These are phyloP conservation scores for Macroramphosus scolopax DNA, from an alignment of 2,797 vertebrate species.

Conservation along the genomic window DNA sequence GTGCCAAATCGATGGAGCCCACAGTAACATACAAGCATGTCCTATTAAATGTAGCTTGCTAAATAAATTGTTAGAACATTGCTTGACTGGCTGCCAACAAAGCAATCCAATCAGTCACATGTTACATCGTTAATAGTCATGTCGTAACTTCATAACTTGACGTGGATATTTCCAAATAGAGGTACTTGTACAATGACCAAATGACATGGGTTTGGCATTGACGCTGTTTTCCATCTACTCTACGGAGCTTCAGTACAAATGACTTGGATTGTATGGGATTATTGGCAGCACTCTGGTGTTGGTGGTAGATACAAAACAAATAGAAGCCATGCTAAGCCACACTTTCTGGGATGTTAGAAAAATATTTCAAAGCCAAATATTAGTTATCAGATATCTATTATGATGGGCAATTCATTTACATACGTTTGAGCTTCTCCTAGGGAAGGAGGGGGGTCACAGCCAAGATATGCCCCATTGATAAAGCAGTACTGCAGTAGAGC, in stretches of 20 bases:
- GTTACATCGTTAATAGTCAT: not conserved
- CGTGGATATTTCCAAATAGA: too few relatives aligned
- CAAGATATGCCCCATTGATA: slow-evolving; percentile 83
- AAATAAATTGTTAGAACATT: not conserved
- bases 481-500: slow-evolving; percentile 86
- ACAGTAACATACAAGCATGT: too few relatives aligned
- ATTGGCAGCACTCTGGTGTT: not conserved
- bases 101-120: not conserved
- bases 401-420: slow-evolving; percentile 12
- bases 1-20: not conserved
- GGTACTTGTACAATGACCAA: too few relatives aligned
- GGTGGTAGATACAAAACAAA: not conserved
- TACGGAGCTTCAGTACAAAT: not conserved
- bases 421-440: slow-evolving; percentile 74
- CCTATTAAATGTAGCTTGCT: too few relatives aligned
- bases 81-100: not conserved
- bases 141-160: too few relatives aligned
- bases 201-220: too few relatives aligned
- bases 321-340: not conserved
- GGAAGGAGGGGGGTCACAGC: slow-evolving; percentile 85
- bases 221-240: not conserved
- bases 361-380: not conserved
- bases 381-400: not conserved
- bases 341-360: not conserved
- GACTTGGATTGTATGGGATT: not conserved